Conservation (phyloP, 1,140 invertebrate species). For the Hydropsyche tenuis region DNA sequence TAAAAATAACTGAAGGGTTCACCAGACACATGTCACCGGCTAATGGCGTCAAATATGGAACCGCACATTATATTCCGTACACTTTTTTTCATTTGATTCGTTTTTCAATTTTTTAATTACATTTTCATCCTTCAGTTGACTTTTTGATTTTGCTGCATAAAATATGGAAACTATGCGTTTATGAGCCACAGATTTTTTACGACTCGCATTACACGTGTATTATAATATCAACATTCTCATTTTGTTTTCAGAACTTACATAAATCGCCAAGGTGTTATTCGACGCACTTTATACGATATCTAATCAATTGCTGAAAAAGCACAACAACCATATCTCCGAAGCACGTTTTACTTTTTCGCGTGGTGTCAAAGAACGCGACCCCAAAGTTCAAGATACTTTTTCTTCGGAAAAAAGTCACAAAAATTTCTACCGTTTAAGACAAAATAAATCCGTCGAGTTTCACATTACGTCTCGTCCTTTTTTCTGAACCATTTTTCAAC, state of each 20-base stretch:
- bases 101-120: conserved; percentile 7
- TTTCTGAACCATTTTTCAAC: conserved; percentile 21
- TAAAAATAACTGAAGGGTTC: conserved; percentile 36
- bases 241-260: no score
- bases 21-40: conserved; percentile 33
- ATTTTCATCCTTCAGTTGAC: background rate
- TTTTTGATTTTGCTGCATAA: conserved; percentile 3
- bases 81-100: background rate
- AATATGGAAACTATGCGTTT: conserved; percentile 28
- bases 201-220: no score
- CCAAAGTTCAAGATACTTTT: background rate
- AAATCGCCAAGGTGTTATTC: no score
- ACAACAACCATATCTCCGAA: no score
- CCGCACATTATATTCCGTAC: conserved; percentile 1
- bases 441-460: conserved; percentile 25
- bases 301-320: no score
- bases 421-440: conserved; percentile 1
- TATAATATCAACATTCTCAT: no score
- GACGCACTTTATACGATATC: no score
- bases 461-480: background rate
- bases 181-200: conserved; percentile 11
- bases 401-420: background rate
- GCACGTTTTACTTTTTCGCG: no score
- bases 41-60: conserved; percentile 36
- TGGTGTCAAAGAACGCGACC: no score